Evolutionary conservation across 2,113 vertebrate species (phyloP), one percentile per base, ranked within the genome.

Genomic region (Cynoglossus semilaevis): DNA sequence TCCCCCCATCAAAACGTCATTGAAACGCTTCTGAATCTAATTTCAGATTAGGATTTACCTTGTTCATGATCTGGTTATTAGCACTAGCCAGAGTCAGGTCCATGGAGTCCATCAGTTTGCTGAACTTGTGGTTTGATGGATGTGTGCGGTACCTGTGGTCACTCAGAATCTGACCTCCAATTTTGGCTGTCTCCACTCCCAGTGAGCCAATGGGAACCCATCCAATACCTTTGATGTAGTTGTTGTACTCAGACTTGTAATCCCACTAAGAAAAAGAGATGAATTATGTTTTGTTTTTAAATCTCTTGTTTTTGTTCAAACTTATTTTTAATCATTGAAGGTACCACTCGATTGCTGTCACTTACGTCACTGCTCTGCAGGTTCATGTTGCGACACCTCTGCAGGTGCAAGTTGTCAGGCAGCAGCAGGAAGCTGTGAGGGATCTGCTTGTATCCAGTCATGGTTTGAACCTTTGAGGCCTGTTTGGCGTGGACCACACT

Each of bases 151-250:
- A 99, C 22, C 87, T 94, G 16, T 88, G 85, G 5, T 99, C 96
- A n/a, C 91, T 96, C 53, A 92, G 88, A 69, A 98, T 96, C 1
- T 94, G 82, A 1, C 91, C 81, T 0, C 94, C 95, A 70, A 94
- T 84, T 84, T 89, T 97, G 51, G 92, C 96, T 8, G 91, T 95
- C 78, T 98, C 95, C 10, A 95, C 94, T n/a, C 79, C 93, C 57
- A 98, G 37, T 0, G 96, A 99, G 6, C 96, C 92, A 46, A 96
- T 91, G 0, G 97, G 96, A 9, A 98, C 46, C 96, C 97, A 99
- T 51, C 96, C 96, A 0, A 87, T 67, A 34, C 96, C 97, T 89
- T 63, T 94, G 70, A 97, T 22, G 75, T 60, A 94, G 81, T 77
- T 91, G 44, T 94, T 97, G 70, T 93, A 98, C 38, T 99, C 97